These are phyloP conservation scores for Altica lythri DNA, from an alignment of 2,888 invertebrate genomes.

Conservation along the genomic window DNA sequence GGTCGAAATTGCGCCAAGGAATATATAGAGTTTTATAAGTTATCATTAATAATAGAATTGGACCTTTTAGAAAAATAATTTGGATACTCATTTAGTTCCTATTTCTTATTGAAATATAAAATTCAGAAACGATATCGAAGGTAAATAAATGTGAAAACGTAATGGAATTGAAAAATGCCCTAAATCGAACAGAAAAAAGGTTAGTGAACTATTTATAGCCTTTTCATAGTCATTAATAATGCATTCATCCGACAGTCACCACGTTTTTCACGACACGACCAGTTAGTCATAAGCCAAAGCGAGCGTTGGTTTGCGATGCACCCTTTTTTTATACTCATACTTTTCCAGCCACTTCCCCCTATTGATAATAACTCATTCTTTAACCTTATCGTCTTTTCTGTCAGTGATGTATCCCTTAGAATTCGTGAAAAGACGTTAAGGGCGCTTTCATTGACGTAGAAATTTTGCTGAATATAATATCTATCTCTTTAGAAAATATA, in stretches of 20 bases:
- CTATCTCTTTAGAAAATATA: conserved; percentile 1
- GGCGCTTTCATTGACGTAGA: conserved; percentile 4
- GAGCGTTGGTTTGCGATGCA: conserved; percentile 7
- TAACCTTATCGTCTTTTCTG: conserved; percentile 18
- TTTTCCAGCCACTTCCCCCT: conserved; percentile 2
- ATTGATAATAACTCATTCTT: conserved; percentile 17
- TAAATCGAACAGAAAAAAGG: conserved; percentile 10
- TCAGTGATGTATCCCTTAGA: conserved; percentile 6
- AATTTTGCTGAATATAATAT: conserved; percentile 12
- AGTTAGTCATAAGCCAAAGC: conserved; percentile 15
- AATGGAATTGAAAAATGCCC: too few relatives aligned
- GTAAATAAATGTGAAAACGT: too few relatives aligned
- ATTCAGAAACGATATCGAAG: too few relatives aligned
- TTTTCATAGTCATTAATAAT: conserved; percentile 14
- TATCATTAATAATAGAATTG: too few relatives aligned
- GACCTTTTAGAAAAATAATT: too few relatives aligned
- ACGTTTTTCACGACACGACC: conserved; percentile 14
- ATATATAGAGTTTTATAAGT: too few relatives aligned
- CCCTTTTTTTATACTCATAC: conserved; percentile 14
- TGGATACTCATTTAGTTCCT: too few relatives aligned
- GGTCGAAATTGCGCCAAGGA: too few relatives aligned
- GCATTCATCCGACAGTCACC: conserved; percentile 17
- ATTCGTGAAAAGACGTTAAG: conserved; percentile 10
- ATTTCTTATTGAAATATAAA: too few relatives aligned
- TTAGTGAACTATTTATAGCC: conserved; percentile 18